Conservation (phyloP, 2,888 invertebrate genomes). For the Hedya salicella region DNA sequence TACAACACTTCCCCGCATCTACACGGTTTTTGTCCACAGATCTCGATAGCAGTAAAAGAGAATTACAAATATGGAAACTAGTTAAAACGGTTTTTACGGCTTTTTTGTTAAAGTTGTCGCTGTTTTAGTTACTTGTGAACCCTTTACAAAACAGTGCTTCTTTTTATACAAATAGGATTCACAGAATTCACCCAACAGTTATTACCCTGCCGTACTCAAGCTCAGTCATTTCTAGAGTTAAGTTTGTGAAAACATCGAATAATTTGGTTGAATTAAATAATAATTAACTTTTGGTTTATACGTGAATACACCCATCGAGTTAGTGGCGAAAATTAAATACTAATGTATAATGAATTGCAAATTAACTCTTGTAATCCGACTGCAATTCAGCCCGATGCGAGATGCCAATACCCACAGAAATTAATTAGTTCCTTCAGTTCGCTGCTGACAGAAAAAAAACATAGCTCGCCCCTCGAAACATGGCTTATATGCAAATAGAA, state of each 20-base stretch:
- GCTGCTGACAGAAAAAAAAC: conserved; percentile 44
- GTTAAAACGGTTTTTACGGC: conserved; percentile 19
- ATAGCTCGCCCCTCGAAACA: conserved; percentile 51
- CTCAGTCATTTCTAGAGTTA: background rate
- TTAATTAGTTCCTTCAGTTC: conserved; percentile 8
- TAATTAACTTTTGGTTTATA: background rate
- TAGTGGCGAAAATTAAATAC: too few species aligned
- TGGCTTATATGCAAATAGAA: conserved; percentile 72
- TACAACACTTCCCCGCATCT: conserved; percentile 42
- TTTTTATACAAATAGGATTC: too few species aligned
- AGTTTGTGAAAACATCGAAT: background rate
- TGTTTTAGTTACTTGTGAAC: background rate
- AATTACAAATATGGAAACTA: conserved; percentile 37
- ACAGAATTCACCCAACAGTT: too few species aligned
- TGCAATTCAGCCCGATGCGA: background rate
- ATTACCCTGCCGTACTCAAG: too few species aligned
- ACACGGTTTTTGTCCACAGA: conserved; percentile 43
- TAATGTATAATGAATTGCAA: background rate
- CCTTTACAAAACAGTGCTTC: too few species aligned
- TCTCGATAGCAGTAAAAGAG: conserved; percentile 40
- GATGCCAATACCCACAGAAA: background rate
- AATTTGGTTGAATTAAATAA: background rate
- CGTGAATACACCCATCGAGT: too few species aligned
- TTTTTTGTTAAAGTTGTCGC: conserved; percentile 7
- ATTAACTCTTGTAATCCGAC: conserved; percentile 1